Percentiles rank a stretch among this genome's conserved stretches.
Conservation (phyloP, 2,888 invertebrate genomes). For the Erebia ligea region DNA sequence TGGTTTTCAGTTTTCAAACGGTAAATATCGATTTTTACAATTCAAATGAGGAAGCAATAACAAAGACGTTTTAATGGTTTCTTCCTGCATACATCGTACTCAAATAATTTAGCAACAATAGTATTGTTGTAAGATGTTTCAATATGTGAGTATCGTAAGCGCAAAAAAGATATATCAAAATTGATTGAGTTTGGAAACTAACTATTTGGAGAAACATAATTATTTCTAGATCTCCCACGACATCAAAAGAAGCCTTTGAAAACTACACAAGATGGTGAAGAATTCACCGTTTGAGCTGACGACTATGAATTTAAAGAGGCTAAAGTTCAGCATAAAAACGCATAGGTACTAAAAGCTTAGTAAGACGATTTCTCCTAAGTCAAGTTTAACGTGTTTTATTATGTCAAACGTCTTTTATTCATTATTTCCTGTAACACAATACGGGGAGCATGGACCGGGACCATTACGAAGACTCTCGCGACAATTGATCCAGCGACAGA, state of each 20-base stretch:
- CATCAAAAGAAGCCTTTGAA: no score
- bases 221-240: no score
- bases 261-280: no score
- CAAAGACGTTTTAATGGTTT: conserved; percentile 30
- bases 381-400: conserved; percentile 36
- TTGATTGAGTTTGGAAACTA: no score
- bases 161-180: neutral
- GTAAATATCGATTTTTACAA: conserved; percentile 54
- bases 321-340: no score
- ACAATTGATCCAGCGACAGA: conserved; percentile 68
- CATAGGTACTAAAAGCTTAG: neutral
- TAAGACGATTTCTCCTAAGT: conserved; percentile 23
- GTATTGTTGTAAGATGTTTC: neutral
- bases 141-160: neutral
- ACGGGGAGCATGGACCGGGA: conserved; percentile 59
- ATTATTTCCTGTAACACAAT: conserved; percentile 50
- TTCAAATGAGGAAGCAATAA: conserved; percentile 50
- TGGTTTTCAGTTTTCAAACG: conserved; percentile 57
- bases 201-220: no score
- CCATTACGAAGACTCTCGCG: conserved; percentile 62
- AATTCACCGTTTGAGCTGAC: no score
- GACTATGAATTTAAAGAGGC: no score
- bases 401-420: conserved; percentile 44
- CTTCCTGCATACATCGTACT: neutral
- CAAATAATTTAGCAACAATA: neutral